Base-by-base conservation (phyloP, 2,888 invertebrate genomes). In the Mongoloraphidia duomilia region DNA sequence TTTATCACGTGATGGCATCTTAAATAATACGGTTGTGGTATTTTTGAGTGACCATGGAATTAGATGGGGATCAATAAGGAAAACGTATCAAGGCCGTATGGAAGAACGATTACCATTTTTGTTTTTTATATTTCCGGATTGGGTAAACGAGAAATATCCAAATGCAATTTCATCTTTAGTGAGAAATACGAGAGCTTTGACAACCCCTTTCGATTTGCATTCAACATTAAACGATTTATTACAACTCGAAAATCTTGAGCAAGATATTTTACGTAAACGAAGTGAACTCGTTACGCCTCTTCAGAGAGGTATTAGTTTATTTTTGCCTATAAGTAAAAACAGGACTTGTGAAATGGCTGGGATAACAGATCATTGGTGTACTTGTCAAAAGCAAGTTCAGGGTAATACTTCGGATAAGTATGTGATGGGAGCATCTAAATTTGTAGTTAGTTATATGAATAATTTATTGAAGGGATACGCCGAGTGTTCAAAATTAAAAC, bases 11-110 rank as follows among this genome's bases (percentile, higher is more conserved):
- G 62, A 69, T 2, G 71, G 73, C 2, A 67, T 76, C 47, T 67
- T 88, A 47, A 75, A 84, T 46, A 73, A 78, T 33, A 87, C 88
- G 0, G 72, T 80, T 41, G 58, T 84, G 11, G 70, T 91, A 46
- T 61, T 75, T 41, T 72, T 92, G 71, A 92, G 92, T 64, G 94
- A 94, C 62, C 94, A 94, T 61, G 94, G 94, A 0, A 80, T 91
- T 50, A 71, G 93, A 52, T 92, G 86, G 82, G 93, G 92, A 2
- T 74, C 74, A 8, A 89, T 91, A 56, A 74, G 91, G 9, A 72
- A 75, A 56, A 92, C 92, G 0, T 87, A 84, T 65, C 88, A 92
- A 66, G 89, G 89, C 2, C 74, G 82, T 61, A 73, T 93, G 61
- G 94, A 95, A 65, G 93, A 91, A 63, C 77, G 92, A 42, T 72